Evolutionary conservation across 2,113 vertebrate species (phyloP).

Genomic region (Prionailurus bengalensis): DNA sequence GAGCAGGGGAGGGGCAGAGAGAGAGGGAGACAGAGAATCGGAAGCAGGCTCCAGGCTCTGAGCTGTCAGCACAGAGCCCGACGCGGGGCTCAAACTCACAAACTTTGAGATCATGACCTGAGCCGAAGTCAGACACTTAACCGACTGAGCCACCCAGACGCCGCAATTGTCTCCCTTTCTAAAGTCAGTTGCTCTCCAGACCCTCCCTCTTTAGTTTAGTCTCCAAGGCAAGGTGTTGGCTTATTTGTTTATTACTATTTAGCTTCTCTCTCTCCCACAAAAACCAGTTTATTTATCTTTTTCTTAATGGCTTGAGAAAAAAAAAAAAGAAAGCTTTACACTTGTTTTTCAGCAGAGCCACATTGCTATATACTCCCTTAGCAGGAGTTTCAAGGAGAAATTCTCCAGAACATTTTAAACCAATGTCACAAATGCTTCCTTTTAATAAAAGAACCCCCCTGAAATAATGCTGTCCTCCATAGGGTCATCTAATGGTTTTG

Average conservation of each 20-base stretch:
- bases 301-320: not conserved
- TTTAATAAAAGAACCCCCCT: slow-evolving; percentile 1
- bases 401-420: slow-evolving; percentile 4
- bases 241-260: not conserved
- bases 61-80: no score
- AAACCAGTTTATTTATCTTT: not conserved
- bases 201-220: not conserved
- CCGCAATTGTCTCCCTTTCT: not conserved
- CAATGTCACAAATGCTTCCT: not conserved
- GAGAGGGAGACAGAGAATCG: no score
- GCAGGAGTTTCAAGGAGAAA: slow-evolving; percentile 39
- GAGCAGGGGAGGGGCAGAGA: no score
- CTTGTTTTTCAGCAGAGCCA: not conserved
- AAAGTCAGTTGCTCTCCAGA: not conserved
- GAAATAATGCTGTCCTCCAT: not conserved
- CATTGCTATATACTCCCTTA: not conserved
- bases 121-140: no score
- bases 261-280: slow-evolving; percentile 48
- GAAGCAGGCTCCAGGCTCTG: no score
- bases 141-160: no score
- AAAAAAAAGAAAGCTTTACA: not conserved
- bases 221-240: not conserved
- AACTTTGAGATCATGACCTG: no score
- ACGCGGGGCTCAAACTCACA: no score
- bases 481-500: not conserved